Evolutionary conservation across 2,888 invertebrate genomes (phyloP), one percentile per base, ranked within the genome.

Genomic region (Imbricaverruca yamaguchii): DNA sequence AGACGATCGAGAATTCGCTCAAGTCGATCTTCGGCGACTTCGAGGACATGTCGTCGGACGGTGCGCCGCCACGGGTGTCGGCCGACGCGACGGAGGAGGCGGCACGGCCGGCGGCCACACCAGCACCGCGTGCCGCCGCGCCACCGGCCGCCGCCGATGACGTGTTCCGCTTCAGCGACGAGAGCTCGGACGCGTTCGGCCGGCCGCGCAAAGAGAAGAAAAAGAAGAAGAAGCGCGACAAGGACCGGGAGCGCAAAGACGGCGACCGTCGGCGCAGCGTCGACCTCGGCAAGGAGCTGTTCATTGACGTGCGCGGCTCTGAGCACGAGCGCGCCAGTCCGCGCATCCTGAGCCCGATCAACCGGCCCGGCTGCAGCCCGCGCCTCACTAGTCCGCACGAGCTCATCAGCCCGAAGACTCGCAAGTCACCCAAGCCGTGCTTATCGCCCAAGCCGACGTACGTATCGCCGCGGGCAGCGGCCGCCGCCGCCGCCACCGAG

Each of bases 21-120:
- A 65, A 80, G 39, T 74, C 53, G 61, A 81, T 61, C 39, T 23
- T 74, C 69, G 61, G 80, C 23, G 69, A 80, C 61, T 67, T 69
- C 23, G 81, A 80, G 12, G 81, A 81, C 15, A 67, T 81, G 78
- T 55, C 81, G 7, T 80, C 80, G 13, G 82, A 82, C 55, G 82
- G 21, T 18, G 55, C 77, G 18, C 81, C 81, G 18, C 59, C 77
- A 11, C 65, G 65, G 23, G 2, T 18, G 23, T 13, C 23, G 23
- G 18, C 61, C 18, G 61, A 18, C 7, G 23, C 23, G 18, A 10
- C 6, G 3, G 74, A 74, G 74, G 74, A 74, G 53, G 21, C 57
- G 55, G 56, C 57, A 3, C 57, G 56, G 2, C 55, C 74, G 74
- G 15, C 74, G 74, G 3, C 21, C 55, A 23, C 39, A 12, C 25